Base-by-base conservation (phyloP, 2,113 vertebrate species). In the Cercocebus atys region DNA sequence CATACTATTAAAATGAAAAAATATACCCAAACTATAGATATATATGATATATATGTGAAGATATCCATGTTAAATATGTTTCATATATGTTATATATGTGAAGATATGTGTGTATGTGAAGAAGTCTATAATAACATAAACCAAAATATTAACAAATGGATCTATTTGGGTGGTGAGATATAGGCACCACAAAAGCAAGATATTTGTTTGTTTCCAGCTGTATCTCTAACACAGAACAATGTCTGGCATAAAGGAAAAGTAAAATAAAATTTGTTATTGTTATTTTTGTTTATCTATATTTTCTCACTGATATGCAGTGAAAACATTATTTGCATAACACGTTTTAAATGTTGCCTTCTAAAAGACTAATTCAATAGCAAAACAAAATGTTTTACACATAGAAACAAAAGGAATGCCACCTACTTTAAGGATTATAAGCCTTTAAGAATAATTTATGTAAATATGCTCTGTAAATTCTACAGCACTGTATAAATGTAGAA, bases 271-370 rank as follows among this genome's bases (percentile, higher is more conserved):
- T 23, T 52, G 30, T 16, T 35, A 72, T 2, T n/a, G 72, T 23
- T 73, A 55, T 45, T 95, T 96, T 76, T 95, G 76, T 23, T 87
- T 86, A 81, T 66, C n/a, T 94, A 18, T 38, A 81, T 90, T 87
- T 92, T 92, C 40, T 97, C 85, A 90, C 17, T 96, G 52, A 83
- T 80, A n/a, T 87, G 8, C 14, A 88, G 85, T 84, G 40, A 93
- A 97, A 68, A 89, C 13, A 85, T 43, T 52, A 93, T 80, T 95
- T 96, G 75, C 2, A 68, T 35, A 82, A 93, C 2, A 75, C 23
- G 43, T 72, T 95, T 81, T 20, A 90, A 88, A 50, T 68, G 20
- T 38, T 90, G 20, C 35, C 50, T 80, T 79, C 55, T n/a, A 75
- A 96, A 95, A 90, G 40, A 93, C 25, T 17, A 79, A 93, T 86